phyloP scores from a whole-genome alignment of 1,140 invertebrate species.

The Plectrocnemia conspersa region DNA sequence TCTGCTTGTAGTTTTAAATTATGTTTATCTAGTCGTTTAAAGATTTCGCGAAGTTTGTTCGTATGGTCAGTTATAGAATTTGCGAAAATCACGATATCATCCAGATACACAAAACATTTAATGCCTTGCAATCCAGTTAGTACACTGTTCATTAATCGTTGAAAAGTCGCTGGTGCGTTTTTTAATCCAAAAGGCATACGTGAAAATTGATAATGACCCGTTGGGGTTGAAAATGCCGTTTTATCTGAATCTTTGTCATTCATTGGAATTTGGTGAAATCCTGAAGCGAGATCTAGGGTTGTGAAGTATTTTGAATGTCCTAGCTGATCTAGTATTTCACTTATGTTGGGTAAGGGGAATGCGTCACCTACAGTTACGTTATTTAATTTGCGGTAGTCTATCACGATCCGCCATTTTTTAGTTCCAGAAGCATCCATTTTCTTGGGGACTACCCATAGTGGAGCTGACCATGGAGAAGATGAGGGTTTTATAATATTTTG shows the following conservation, averaged over 20 bases:
- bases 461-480: constrained; percentile 21
- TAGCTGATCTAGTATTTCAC: constrained; percentile 46
- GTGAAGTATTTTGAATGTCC: constrained; percentile 47
- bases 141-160: constrained; percentile 38
- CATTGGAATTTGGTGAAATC: constrained; percentile 51
- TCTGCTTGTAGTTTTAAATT: constrained; percentile 42
- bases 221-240: constrained; percentile 46
- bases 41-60: constrained; percentile 37
- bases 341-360: constrained; percentile 53
- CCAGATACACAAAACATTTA: constrained; percentile 41
- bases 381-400: constrained; percentile 43
- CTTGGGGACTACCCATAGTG: constrained; percentile 38
- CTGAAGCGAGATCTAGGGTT: constrained; percentile 47
- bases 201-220: constrained; percentile 38
- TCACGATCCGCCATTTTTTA: constrained; percentile 39
- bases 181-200: constrained; percentile 45
- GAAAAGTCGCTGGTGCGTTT: constrained; percentile 37
- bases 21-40: constrained; percentile 38
- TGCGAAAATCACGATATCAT: constrained; percentile 41
- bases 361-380: constrained; percentile 38
- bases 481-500: constrained; percentile 28
- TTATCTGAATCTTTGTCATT: constrained; percentile 40
- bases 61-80: constrained; percentile 37
- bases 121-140: constrained; percentile 35
- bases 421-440: constrained; percentile 37